phyloP scores from a whole-genome alignment of 2,888 invertebrate species.

The Pachycephus smyrnensis region DNA sequence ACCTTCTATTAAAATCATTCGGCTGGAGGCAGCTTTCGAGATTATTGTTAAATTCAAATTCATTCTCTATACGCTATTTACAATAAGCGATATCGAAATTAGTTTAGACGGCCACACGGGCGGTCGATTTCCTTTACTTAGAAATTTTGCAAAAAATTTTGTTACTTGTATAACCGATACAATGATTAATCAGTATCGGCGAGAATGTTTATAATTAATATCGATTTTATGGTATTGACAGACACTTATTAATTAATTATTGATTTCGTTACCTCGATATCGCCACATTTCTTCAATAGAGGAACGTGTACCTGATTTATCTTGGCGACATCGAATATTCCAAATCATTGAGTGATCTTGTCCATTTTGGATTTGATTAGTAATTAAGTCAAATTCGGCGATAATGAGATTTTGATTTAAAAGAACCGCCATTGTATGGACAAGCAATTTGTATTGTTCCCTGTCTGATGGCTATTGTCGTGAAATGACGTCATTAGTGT shows the following conservation, averaged over 20 bases:
- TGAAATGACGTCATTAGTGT: neutral
- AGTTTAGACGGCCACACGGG: neutral
- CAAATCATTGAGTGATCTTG: neutral
- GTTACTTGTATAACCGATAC: neutral
- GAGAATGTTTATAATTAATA: neutral
- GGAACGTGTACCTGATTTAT: no score
- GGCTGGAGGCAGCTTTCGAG: neutral
- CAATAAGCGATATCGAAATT: neutral
- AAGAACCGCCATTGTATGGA: neutral
- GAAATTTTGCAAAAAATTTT: neutral
- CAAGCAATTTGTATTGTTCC: neutral
- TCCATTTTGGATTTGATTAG: neutral
- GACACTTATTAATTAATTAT: neutral
- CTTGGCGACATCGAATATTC: neutral
- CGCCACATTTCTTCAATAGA: neutral
- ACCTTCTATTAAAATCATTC: neutral
- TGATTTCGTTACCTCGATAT: neutral
- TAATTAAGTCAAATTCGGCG: neutral
- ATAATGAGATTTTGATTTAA: neutral
- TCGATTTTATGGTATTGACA: neutral
- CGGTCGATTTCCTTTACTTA: neutral
- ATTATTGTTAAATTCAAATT: neutral
- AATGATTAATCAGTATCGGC: neutral
- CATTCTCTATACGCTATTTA: neutral
- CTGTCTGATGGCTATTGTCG: neutral